These are phyloP conservation scores for Ylistrum balloti DNA, from an alignment of 1,140 invertebrate species.

Conservation along the genomic window DNA sequence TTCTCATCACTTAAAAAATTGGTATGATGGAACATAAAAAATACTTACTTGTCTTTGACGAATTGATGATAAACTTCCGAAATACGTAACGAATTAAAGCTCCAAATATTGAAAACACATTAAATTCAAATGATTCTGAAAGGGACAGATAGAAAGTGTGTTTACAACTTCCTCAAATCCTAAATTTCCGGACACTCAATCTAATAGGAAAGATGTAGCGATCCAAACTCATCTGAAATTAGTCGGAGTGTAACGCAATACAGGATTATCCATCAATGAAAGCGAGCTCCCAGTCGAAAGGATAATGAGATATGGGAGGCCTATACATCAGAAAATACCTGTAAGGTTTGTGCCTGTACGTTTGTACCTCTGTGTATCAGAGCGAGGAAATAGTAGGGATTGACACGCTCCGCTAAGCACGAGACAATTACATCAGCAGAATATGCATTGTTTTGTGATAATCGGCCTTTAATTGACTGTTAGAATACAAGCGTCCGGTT, in stretches of 20 bases:
- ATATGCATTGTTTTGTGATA: slow-evolving; percentile 34
- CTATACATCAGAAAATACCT: slow-evolving; percentile 22
- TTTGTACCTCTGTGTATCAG: neutral
- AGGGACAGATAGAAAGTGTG: neutral
- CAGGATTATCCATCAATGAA: neutral
- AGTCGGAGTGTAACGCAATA: neutral
- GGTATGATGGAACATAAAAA: neutral
- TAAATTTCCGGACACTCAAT: neutral
- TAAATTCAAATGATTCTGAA: neutral
- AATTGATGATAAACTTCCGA: neutral
- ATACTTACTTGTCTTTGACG: neutral
- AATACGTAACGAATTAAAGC: neutral
- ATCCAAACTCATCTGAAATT: neutral
- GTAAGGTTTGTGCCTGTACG: neutral
- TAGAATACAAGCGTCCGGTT: neutral
- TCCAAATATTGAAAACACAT: slow-evolving; percentile 16
- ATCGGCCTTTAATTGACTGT: neutral
- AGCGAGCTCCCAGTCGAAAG: neutral
- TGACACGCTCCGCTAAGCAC: neutral
- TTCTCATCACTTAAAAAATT: too few species aligned
- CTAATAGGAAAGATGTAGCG: neutral
- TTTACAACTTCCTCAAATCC: neutral
- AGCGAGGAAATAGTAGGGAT: neutral
- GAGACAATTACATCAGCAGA: slow-evolving; percentile 23
- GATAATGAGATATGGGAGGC: slow-evolving; percentile 7